Conservation (phyloP, 2,888 invertebrate species). For the Andrena bucephala region DNA sequence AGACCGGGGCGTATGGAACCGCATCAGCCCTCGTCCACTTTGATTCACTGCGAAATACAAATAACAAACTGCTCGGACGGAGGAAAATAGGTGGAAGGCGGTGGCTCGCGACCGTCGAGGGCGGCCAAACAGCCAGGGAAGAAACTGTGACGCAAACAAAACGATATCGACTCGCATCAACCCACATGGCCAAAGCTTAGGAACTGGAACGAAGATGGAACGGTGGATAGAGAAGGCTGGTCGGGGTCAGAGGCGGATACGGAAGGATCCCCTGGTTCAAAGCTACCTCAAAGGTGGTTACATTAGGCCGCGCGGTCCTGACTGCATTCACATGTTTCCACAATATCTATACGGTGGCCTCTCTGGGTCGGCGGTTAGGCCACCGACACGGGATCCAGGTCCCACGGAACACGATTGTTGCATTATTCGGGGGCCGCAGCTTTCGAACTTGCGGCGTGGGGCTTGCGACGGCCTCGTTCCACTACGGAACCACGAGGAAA, state of each 20-base stretch:
- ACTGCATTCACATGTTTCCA: conserved; percentile 69
- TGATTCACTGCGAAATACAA: conserved; percentile 44
- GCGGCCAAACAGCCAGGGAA: conserved; percentile 11
- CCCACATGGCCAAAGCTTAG: conserved; percentile 14
- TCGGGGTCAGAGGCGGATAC: conserved; percentile 40
- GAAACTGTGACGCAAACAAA: conserved; percentile 32
- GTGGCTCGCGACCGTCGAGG: not conserved
- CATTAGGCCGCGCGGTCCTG: conserved; percentile 67
- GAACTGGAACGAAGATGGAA: conserved; percentile 56
- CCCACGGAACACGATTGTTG: conserved; percentile 81
- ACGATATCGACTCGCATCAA: conserved; percentile 20
- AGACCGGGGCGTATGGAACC: conserved; percentile 9
- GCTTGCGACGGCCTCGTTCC: conserved; percentile 60
- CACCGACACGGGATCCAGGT: conserved; percentile 72
- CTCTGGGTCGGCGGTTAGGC: conserved; percentile 57
- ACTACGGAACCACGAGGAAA: conserved; percentile 60
- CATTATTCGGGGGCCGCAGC: conserved; percentile 82
- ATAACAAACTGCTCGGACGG: conserved; percentile 17
- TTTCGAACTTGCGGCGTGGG: conserved; percentile 80
- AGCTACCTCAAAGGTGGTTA: conserved; percentile 73
- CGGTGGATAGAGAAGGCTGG: conserved; percentile 24
- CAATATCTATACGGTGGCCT: conserved; percentile 59
- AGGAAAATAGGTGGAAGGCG: conserved; percentile 27
- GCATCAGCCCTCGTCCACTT: conserved; percentile 6
- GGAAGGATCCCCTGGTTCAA: conserved; percentile 63